Percentiles rank a stretch among this genome's conserved stretches.
Conservation (phyloP, 2,113 vertebrate species). For the Macaca fascicularis region T2T-MFA8v1.1 NC_088380.1:175038001-175038500, state of each 20-base stretch:
- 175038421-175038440: not conserved
- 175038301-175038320: not conserved
- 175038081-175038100: not conserved
- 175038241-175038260: slow-evolving; percentile 13
- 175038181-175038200: not conserved
- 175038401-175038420: not conserved
- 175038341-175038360: not conserved
- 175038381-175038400: not conserved
- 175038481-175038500: not conserved
- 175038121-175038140: not conserved
- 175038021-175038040: not conserved
- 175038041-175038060: not conserved
- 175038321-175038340: not conserved
- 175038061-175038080: not conserved
- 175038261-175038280: not conserved
- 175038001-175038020: not conserved
- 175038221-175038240: not conserved
- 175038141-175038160: not conserved
- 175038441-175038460: too few species aligned
- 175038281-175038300: not conserved
- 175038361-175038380: not conserved
- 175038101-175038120: not conserved
- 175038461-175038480: not conserved
- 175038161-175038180: not conserved
- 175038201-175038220: not conserved